Evolutionary conservation across 2,888 invertebrate genomes (phyloP), one percentile per base, ranked within the genome.

Genomic region (Ichneumoninae sp.): DNA sequence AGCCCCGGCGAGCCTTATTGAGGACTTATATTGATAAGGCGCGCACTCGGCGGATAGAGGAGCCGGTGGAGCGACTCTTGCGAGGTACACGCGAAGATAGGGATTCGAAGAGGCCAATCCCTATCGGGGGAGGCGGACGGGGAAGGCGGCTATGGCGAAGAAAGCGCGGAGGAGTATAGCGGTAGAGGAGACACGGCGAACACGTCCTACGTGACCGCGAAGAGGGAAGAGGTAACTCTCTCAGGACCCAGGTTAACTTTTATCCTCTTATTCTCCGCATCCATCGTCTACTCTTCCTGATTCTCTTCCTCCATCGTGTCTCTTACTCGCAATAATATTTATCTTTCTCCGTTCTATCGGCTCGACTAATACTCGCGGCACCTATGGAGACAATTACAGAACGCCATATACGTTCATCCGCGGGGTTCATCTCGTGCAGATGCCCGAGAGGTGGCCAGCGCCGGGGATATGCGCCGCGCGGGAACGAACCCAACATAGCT

Each of bases 351-450:
- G 30, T 65, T 65, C 69, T 54, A 73, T 76, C 70, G 22, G 57
- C 52, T 65, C 86, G 87, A 85, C 88, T 88, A 90, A 91, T 91
- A 89, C 89, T 82, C 66, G 69, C 88, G 83, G 88, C 91, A 91
- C 90, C 90, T 89, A 90, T 86, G 90, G 90, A 90, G 91, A 92
- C 92, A 92, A 92, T 92, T 92, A 92, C 91, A 88, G 91, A 85
- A 87, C 86, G 85, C 92, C 92, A 91, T 92, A 92, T 92, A 92
- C 88, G 92, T 90, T 90, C 92, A 89, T 90, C 90, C 89, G 60
- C 80, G 85, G 87, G 88, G 89, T 89, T 91, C 91, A 90, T 92
- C 90, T 90, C 87, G 86, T 81, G 83, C 83, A 87, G 89, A 89
- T 89, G 83, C 76, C 54, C 71, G 57, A 76, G 71, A 69, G 73